A percentile compares a stretch with the other conserved stretches of the same genome.
Conservation (phyloP, 37 sponge, comb jelly and placozoan species). For the Aphrocallistes beatrix region DNA sequence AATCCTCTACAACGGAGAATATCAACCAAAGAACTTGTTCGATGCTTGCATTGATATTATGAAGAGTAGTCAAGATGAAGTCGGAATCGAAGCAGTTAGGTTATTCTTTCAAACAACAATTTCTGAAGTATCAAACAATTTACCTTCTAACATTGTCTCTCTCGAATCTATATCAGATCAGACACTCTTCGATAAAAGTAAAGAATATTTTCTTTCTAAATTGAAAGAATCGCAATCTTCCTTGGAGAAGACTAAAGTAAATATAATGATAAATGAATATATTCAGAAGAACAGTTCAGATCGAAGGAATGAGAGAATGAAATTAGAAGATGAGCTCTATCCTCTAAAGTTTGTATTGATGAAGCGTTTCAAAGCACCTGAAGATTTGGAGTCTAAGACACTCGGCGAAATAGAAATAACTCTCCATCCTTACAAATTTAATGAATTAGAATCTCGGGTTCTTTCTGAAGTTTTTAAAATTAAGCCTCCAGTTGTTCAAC, state of each 20-base stretch:
- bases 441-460: not conserved
- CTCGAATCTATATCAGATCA: not conserved
- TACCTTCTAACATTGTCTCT: not conserved
- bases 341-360: not conserved
- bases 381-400: not conserved
- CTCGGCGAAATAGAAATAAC: not conserved
- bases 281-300: not conserved
- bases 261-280: not conserved
- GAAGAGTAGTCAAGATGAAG: not conserved
- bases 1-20: not conserved
- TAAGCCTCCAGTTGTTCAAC: not conserved
- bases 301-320: not conserved
- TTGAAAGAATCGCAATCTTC: not conserved
- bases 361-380: not conserved
- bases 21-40: not conserved
- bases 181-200: not conserved
- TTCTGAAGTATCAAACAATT: not conserved
- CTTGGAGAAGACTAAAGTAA: not conserved
- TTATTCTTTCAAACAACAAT: not conserved
- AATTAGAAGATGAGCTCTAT: not conserved
- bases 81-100: not conserved
- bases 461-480: not conserved
- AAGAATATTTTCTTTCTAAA: not conserved
- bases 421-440: not conserved
- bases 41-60: not conserved